phyloP scores from a whole-genome alignment of 2,113 vertebrate species.

The Cercocebus atys region DNA sequence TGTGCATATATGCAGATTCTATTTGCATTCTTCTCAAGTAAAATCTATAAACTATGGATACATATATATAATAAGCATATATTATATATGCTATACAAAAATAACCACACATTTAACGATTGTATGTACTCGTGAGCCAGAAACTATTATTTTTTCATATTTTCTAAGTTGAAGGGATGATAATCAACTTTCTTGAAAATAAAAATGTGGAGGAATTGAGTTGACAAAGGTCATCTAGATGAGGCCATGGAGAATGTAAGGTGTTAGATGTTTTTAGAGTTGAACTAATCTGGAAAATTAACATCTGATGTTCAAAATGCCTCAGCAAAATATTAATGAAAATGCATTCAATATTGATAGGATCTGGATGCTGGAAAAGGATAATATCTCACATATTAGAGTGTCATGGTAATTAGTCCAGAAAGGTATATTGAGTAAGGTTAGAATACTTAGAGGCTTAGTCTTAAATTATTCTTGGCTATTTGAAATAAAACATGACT shows the following conservation, averaged over 20 bases:
- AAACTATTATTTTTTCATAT: conserved; percentile 11
- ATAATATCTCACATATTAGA: neutral
- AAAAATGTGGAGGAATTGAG: neutral
- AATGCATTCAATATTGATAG: neutral
- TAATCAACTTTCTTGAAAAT: neutral
- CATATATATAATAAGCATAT: neutral
- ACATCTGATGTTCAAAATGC: neutral
- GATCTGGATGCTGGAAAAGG: neutral
- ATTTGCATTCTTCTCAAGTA: neutral
- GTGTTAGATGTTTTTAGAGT: neutral
- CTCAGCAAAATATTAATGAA: neutral
- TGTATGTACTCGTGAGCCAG: neutral
- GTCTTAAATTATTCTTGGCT: neutral
- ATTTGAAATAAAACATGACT: neutral
- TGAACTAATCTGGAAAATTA: neutral
- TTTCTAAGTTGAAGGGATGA: neutral
- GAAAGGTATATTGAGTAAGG: neutral
- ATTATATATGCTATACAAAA: neutral
- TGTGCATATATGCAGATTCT: neutral
- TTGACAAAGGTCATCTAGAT: neutral
- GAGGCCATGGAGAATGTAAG: neutral
- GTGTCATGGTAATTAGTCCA: neutral
- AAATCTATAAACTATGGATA: neutral
- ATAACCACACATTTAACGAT: neutral
- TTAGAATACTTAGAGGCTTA: neutral